phyloP scores from a whole-genome alignment of 37 sponge, comb jelly and placozoan species.

The Beroe ovata region DNA sequence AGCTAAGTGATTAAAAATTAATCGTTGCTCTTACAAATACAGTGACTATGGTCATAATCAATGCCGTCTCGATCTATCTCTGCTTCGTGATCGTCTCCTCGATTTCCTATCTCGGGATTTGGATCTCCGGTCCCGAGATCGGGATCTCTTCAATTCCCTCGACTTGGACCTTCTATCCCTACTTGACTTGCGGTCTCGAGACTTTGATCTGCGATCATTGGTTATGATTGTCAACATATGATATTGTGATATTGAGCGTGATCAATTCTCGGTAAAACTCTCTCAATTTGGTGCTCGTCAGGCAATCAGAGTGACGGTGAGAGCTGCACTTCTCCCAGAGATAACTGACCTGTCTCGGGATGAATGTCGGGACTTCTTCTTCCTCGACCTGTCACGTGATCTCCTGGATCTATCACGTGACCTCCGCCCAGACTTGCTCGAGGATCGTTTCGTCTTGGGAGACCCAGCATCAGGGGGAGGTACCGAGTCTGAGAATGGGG shows the following conservation, averaged over 20 bases:
- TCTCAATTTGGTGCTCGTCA: not conserved
- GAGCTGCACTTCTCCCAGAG: not conserved
- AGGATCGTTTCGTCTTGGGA: not conserved
- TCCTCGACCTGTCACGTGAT: conserved; percentile 45
- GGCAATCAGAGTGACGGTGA: too few relatives aligned
- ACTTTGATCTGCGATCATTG: not conserved
- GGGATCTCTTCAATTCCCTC: not conserved
- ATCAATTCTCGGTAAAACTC: not conserved
- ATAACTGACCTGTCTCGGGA: not conserved
- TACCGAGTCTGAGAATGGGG: not conserved
- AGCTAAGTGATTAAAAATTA: too few relatives aligned
- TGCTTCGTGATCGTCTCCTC: not conserved
- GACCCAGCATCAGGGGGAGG: not conserved
- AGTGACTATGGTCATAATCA: too few relatives aligned
- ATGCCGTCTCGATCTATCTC: not conserved
- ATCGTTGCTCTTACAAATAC: too few relatives aligned
- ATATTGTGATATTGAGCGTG: not conserved
- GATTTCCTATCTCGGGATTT: conserved; percentile 48
- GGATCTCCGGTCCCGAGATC: conserved; percentile 7
- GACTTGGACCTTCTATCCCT: not conserved
- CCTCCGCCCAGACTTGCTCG: not conserved
- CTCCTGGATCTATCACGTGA: conserved; percentile 2
- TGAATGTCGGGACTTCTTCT: conserved; percentile 28
- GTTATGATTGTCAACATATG: too few relatives aligned
- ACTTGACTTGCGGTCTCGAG: not conserved